These are phyloP conservation scores for Drosophila subobscura DNA, from an alignment of 1,140 invertebrate species.

Conservation along the genomic window DNA sequence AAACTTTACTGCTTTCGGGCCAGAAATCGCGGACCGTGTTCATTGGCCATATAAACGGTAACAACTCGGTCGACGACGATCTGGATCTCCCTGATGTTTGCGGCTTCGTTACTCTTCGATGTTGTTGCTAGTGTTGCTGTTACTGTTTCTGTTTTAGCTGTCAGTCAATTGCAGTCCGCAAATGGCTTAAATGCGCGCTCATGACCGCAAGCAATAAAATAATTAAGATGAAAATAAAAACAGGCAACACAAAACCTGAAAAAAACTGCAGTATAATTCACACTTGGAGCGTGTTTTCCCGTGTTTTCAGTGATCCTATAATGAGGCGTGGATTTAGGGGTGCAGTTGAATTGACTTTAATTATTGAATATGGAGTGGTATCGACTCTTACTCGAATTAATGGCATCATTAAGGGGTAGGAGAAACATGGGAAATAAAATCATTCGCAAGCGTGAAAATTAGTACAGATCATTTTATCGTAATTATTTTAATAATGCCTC, in stretches of 20 bases:
- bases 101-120: slow-evolving; percentile 10
- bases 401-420: too few species aligned
- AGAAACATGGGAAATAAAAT: too few species aligned
- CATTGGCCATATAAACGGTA: slow-evolving; percentile 80
- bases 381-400: too few species aligned
- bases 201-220: slow-evolving; percentile 82
- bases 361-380: not conserved
- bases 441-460: too few species aligned
- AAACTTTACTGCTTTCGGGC: slow-evolving; percentile 21
- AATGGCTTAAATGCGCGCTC: slow-evolving; percentile 78
- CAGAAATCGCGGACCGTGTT: slow-evolving; percentile 64
- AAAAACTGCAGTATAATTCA: slow-evolving; percentile 76
- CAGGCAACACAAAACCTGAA: not conserved
- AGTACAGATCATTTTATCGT: too few species aligned
- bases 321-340: slow-evolving; percentile 30
- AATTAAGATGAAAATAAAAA: slow-evolving; percentile 70
- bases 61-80: slow-evolving; percentile 59
- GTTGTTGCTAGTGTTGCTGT: slow-evolving; percentile 17
- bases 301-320: slow-evolving; percentile 25
- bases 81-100: slow-evolving; percentile 35
- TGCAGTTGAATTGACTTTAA: slow-evolving; percentile 14
- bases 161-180: slow-evolving; percentile 72
- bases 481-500: too few species aligned
- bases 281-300: slow-evolving; percentile 58
- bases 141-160: slow-evolving; percentile 37